Evolutionary conservation across 2,113 vertebrate species (phyloP), one percentile per base, ranked within the genome.

Genomic region (Oenanthe oenanthe): DNA sequence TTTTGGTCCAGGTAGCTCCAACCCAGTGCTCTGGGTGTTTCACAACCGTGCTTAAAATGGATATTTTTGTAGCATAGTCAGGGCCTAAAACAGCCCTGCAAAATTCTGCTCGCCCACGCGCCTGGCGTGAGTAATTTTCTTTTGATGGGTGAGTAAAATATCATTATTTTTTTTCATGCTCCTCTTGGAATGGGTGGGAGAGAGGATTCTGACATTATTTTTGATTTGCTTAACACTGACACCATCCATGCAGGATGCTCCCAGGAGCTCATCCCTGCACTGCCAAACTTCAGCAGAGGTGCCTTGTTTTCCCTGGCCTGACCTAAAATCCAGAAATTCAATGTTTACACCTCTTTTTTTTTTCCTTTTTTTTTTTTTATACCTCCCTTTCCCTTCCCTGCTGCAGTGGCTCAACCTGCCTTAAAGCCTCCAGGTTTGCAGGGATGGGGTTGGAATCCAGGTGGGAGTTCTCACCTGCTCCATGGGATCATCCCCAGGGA

Each of bases 111-210:
- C 94, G 75, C 96, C 97, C 95, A 96, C 96, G 85, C 92, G 76
- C 92, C 93, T 96, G 86, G 96, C 93, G 95, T 97, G 96, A 97
- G 96, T 97, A 97, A 97, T 97, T 97, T 96, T 95, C 97, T 94
- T 97, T 96, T 97, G 96, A 96, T 95, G 95, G 96, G 95, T 96
- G 96, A 97, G 96, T 96, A 97, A 96, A 97, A 97, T 96, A 97
- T 96, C 95, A 78, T 85, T 95, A 10, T 77, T 51, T 66, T 66
- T 67, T 85, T 67, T 48, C 90, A 48, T 89, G 92, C 94, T 93
- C 92, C 84, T 95, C 93, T 97, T 51, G 79, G 92, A 95, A 92
- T 36, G 91, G 95, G 93, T 97, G 94, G 96, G 93, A 91, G 95
- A 95, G 89, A n/a, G 18, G 93, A 88, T 96, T 73, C 91, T 95